Evolutionary conservation across 2,797 vertebrate genomes (phyloP), one percentile per base, ranked within the genome.

Genomic region (Pygocentrus nattereri): DNA sequence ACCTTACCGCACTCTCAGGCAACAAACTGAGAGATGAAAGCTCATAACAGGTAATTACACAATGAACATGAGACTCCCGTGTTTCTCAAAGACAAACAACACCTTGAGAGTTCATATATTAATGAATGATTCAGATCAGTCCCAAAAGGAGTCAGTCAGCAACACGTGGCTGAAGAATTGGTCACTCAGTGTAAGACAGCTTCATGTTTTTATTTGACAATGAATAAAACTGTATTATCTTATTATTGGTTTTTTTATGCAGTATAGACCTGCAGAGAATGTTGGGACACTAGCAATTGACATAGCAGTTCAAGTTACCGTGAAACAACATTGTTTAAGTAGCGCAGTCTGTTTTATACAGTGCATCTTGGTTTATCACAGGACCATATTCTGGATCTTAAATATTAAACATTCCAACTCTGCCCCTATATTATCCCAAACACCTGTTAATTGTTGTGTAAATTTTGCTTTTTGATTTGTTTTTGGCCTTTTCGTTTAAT

Each of bases 71-170:
- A 79, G 18, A 54, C 44, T 31, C 76, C 0, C 21, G 67, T 71
- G 13, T 27, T 52, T 74, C 41, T 58, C 44, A 70, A 47, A 21
- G 41, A 75, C 61, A 69, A 59, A 47, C 38, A 58, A 41, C 68
- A 77, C 25, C 49, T 71, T n/a, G n/a, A 3, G 13, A 65, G 74
- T 72, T 61, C 31, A 65, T 52, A 72, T 67, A 80, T 76, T 76
- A 72, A 80, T 67, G 5, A 62, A 62, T 61, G 11, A 27, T 77
- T 47, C 34, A 47, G 5, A 25, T 70, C 3, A 70, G 5, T 27
- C 15, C 1, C 12, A 34, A 49, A 71, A 13, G 12, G 11, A 25
- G 3, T 47, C 16, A 56, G 34, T 25, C 59, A 25, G 23, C 7
- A n/a, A 50, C 15, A 50, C 50, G 19, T 50, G 49, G 16, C 15